Base-by-base conservation (phyloP, 2,113 vertebrate genomes). In the Plestiodon gilberti region DNA sequence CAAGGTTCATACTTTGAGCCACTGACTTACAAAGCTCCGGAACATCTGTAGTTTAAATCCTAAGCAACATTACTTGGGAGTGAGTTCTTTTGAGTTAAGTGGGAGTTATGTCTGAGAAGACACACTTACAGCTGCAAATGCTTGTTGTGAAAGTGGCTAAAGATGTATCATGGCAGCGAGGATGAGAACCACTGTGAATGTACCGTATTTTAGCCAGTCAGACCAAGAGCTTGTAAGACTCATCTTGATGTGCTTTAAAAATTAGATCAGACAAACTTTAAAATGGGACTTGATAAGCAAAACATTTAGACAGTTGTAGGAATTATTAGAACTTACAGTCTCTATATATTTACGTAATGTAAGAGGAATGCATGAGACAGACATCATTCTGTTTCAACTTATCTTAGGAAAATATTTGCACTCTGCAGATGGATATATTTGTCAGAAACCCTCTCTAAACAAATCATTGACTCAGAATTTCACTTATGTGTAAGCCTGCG, bases 371-470 rank as follows among this genome's bases (percentile, higher is more conserved):
- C 64, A 74, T 81, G 33, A 43, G 65, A 81, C 62, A 38, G 81
- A 87, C 33, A 77, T 61, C 3, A 43, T 33, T 28, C 48, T 40
- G 35, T 38, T 79, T 73, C 73, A 88, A 35, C 43, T 87, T 17
- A 80, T 61, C 62, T 67, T 76, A 48, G 74, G 84, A 85, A 73
- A 69, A 85, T 22, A 74, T 90, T 85, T 85, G 18, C 83, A 28
- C 75, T 80, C 17, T 61, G 57, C 28, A 71, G 23, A 6, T 30
- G 65, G 30, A 3, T 65, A n/a, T 38, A 82, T 40, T 20, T 81
- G 78, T 18, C 30, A 3, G 38, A 40, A 89, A 84, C 61, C 30
- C 33, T 28, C 33, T 28, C 75, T 89, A 62, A 78, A 40, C 25
- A 71, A 79, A 79, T 22, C 61, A 11, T 78, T 17, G 2, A 0